These are phyloP conservation scores for Sinocyclocheilus anshuiensis DNA, from an alignment of 2,113 vertebrate species.

Conservation along the genomic window DNA sequence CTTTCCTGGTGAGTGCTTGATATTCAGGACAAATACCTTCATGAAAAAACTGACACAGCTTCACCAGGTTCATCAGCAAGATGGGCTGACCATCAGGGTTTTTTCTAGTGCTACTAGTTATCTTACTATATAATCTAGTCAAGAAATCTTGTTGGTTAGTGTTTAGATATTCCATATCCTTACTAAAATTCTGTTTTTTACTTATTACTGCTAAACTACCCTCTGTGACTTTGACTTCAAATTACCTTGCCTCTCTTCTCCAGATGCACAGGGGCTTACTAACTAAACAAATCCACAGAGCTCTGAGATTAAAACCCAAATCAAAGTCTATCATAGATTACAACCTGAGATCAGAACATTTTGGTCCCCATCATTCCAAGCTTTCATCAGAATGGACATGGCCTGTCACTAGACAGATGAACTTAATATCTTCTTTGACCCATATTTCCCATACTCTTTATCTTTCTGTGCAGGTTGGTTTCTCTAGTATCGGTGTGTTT, in stretches of 20 bases:
- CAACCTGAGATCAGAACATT: slow-evolving; percentile 17
- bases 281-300: slow-evolving; percentile 14
- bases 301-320: slow-evolving; percentile 35
- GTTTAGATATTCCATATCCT: background rate
- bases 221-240: background rate
- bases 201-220: background rate
- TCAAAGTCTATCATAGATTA: slow-evolving; percentile 22
- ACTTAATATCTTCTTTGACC: background rate
- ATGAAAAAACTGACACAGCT: background rate
- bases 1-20: slow-evolving; percentile 67
- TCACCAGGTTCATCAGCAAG: background rate
- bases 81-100: background rate
- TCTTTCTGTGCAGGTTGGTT: slow-evolving; percentile 61
- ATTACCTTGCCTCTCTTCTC: slow-evolving; percentile 22
- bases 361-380: background rate
- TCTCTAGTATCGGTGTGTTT: slow-evolving; percentile 68
- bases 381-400: background rate
- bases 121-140: background rate
- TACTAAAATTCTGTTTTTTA: background rate
- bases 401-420: background rate
- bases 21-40: background rate
- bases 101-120: background rate
- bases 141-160: background rate
- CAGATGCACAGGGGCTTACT: slow-evolving; percentile 31
- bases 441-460: background rate